Conservation (phyloP, 2,888 invertebrate species). For the Schizaphis graminum region DNA sequence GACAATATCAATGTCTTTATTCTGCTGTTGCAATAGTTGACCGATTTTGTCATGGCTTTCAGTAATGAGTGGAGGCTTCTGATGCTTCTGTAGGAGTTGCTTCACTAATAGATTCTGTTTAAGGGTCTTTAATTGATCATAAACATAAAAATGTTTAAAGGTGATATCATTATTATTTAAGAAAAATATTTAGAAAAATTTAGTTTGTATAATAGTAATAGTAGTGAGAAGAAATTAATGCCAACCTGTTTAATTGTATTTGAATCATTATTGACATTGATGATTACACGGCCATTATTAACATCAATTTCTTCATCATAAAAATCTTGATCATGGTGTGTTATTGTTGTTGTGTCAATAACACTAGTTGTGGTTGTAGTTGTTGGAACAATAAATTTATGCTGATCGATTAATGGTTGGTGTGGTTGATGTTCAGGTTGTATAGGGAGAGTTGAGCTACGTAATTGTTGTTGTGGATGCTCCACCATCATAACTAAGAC, state of each 20-base stretch:
- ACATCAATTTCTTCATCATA: not conserved
- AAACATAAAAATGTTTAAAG: not conserved
- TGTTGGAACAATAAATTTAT: not conserved
- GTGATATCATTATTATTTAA: not conserved
- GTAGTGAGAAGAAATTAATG: not conserved
- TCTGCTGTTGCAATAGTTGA: not conserved
- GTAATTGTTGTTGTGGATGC: not conserved
- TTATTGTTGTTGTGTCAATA: not conserved
- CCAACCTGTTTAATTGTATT: constrained; percentile 43
- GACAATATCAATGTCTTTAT: not conserved
- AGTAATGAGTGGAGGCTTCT: not conserved
- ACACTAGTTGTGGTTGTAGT: not conserved
- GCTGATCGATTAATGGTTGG: not conserved
- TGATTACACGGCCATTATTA: not conserved
- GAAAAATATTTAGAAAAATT: not conserved
- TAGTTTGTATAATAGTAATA: not conserved
- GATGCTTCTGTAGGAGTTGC: not conserved
- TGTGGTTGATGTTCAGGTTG: not conserved
- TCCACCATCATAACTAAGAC: constrained; percentile 19
- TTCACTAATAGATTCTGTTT: constrained; percentile 41
- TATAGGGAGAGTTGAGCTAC: not conserved
- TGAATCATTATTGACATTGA: not conserved
- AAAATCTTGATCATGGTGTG: not conserved
- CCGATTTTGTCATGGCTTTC: not conserved
- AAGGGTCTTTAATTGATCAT: not conserved